Percentiles rank a stretch among this genome's conserved stretches.
Conservation (phyloP, 1,140 invertebrate species). For the Tribolium castaneum region DNA sequence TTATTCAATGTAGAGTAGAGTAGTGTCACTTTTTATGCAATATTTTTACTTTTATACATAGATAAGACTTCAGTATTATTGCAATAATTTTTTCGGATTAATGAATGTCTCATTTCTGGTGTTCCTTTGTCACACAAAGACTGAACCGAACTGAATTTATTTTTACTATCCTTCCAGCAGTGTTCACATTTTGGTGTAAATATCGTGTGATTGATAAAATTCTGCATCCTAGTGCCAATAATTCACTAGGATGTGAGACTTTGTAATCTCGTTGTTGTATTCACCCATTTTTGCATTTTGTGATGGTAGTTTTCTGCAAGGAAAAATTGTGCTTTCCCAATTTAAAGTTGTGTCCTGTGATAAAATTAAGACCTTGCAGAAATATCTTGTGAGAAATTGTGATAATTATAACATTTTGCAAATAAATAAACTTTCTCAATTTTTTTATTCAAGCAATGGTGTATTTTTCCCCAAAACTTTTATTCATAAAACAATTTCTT, state of each 20-base stretch:
- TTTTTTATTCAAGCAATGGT: conserved; percentile 3
- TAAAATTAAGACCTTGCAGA: conserved; percentile 12
- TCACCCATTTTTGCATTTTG: neutral
- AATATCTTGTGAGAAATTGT: conserved; percentile 24
- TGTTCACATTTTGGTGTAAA: neutral
- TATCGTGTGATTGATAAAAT: neutral
- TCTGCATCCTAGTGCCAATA: neutral
- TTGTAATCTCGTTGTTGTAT: neutral
- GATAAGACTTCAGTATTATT: neutral
- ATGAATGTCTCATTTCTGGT: neutral
- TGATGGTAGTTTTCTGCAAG: conserved; percentile 26
- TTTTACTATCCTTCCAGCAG: neutral
- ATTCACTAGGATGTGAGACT: too few species aligned
- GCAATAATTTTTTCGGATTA: neutral
- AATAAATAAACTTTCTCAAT: conserved; percentile 27
- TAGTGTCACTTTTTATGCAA: neutral
- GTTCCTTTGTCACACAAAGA: neutral
- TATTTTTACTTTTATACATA: neutral
- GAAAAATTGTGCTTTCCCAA: conserved; percentile 7
- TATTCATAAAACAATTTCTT: neutral
- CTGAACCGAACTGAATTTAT: neutral
- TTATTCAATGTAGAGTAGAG: neutral
- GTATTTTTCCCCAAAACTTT: neutral
- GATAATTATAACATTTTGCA: conserved; percentile 13
- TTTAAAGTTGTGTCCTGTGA: conserved; percentile 16